These are phyloP conservation scores for Malaclemys terrapin DNA, from an alignment of 2,113 vertebrate species.

Conservation along the genomic window DNA sequence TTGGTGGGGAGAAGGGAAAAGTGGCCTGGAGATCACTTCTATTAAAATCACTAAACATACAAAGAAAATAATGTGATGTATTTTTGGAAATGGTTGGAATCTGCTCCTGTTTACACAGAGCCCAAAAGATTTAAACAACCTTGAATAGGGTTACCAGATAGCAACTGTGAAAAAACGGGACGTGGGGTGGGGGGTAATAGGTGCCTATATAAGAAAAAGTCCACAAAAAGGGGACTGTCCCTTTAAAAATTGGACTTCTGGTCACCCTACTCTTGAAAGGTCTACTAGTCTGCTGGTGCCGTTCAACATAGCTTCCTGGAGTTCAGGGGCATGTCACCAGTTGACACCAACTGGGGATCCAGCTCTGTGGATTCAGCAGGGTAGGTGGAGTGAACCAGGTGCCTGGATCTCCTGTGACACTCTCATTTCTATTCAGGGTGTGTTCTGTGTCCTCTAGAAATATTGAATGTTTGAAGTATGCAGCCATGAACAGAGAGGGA, in stretches of 20 bases:
- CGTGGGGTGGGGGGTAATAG: too few species aligned
- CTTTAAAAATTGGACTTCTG: too few species aligned
- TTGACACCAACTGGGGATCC: constrained; percentile 45
- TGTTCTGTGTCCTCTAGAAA: constrained; percentile 49
- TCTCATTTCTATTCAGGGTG: not conserved
- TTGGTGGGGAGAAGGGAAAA: constrained; percentile 53
- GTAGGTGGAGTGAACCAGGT: constrained; percentile 27
- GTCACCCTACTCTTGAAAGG: not conserved
- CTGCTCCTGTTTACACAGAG: constrained; percentile 67
- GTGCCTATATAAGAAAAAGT: too few species aligned
- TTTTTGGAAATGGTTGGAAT: constrained; percentile 68
- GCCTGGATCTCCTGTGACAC: not conserved
- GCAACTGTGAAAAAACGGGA: too few species aligned
- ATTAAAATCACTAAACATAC: constrained; percentile 70
- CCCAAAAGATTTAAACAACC: constrained; percentile 38
- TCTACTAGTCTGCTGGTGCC: not conserved
- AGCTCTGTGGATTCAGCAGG: constrained; percentile 56
- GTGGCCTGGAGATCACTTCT: constrained; percentile 67
- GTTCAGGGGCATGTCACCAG: constrained; percentile 14
- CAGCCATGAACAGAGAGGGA: constrained; percentile 32
- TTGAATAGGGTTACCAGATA: not conserved
- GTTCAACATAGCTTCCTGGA: constrained; percentile 57
- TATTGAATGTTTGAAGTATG: constrained; percentile 26
- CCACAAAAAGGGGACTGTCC: too few species aligned
- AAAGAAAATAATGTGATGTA: constrained; percentile 70